Conservation (phyloP, 2,113 vertebrate genomes). For the Eublepharis macularius region DNA sequence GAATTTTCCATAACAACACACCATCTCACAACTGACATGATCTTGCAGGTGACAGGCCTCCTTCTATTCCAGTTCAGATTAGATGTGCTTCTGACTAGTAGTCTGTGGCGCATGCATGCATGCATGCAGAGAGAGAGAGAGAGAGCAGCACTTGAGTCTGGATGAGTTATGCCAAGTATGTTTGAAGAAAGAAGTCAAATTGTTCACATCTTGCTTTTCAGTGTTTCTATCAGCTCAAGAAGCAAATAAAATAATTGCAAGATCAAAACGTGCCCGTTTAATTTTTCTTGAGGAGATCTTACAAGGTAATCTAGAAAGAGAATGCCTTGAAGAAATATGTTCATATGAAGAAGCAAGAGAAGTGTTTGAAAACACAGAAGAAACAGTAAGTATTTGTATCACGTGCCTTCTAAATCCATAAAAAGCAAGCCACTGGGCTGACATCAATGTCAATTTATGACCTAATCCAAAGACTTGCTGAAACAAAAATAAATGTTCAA, state of each 20-base stretch:
- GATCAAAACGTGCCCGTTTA: conserved; percentile 77
- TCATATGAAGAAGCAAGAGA: conserved; percentile 88
- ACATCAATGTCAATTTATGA: neutral
- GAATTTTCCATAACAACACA: too few relatives aligned
- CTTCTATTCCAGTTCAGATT: neutral
- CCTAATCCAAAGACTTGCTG: neutral
- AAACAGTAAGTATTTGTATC: conserved; percentile 73
- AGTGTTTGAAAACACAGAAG: conserved; percentile 78
- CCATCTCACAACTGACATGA: neutral
- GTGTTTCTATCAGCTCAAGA: conserved; percentile 71
- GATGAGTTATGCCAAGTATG: neutral
- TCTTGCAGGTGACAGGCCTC: neutral
- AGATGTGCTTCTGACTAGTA: too few relatives aligned
- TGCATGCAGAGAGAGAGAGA: neutral
- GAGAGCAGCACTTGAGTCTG: neutral
- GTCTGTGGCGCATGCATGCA: too few relatives aligned
- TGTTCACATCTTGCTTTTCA: neutral
- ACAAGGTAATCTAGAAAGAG: conserved; percentile 86
- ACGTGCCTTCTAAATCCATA: neutral
- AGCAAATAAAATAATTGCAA: conserved; percentile 71
- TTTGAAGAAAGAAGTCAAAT: neutral
- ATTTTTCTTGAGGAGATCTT: conserved; percentile 85
- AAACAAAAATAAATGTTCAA: neutral
- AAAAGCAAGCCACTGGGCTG: neutral
- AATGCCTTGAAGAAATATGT: conserved; percentile 88